These are phyloP conservation scores for Drosophila kanapiae DNA, from an alignment of 1,140 invertebrate species.

Conservation along the genomic window DNA sequence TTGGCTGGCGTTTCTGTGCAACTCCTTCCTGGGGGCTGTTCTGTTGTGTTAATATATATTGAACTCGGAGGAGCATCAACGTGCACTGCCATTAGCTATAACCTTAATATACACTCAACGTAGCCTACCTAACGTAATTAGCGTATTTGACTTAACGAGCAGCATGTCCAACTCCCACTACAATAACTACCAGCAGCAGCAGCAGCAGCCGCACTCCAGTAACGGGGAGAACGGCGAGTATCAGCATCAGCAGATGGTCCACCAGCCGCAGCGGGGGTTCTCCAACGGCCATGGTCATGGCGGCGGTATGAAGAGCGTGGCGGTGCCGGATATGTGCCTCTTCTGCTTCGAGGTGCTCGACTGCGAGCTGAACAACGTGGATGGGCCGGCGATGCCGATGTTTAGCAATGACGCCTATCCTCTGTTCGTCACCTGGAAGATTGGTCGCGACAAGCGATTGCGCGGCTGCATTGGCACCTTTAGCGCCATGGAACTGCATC, in stretches of 20 bases:
- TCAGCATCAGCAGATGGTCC: constrained; percentile 70
- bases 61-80: constrained; percentile 79
- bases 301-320: constrained; percentile 87
- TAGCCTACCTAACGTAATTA: constrained; percentile 59
- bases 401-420: constrained; percentile 98
- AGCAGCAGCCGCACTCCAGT: constrained; percentile 59
- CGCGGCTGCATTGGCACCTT: constrained; percentile 98
- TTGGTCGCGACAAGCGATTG: constrained; percentile 95
- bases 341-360: constrained; percentile 99
- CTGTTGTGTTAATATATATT: constrained; percentile 64
- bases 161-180: constrained; percentile 77
- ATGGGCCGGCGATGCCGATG: constrained; percentile 94
- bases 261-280: constrained; percentile 63
- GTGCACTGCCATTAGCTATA: constrained; percentile 81
- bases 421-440: constrained; percentile 99
- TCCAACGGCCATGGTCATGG: constrained; percentile 71
- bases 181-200: constrained; percentile 74
- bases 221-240: constrained; percentile 62
- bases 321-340: constrained; percentile 98
- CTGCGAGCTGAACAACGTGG: constrained; percentile 95
- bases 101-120: constrained; percentile 42
- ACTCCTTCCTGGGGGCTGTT: constrained; percentile 64
- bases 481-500: constrained; percentile 92
- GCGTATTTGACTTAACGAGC: constrained; percentile 46
- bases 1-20: constrained; percentile 72